Base-by-base conservation (phyloP, 2,888 invertebrate genomes). In the Lacanobia oleracea region DNA sequence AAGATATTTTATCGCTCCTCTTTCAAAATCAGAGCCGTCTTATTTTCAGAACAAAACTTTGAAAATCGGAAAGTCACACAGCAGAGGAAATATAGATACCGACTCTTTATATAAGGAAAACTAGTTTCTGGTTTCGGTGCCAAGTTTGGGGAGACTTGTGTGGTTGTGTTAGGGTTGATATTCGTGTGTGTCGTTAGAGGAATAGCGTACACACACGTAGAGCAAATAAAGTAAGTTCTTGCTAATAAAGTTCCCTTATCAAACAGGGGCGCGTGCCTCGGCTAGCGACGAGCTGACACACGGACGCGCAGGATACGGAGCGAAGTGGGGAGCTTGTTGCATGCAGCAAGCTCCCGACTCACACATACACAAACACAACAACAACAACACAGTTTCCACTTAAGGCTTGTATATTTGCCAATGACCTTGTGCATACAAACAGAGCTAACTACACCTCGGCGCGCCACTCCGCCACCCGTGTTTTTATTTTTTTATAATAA, bases 241-340 rank as follows among this genome's bases (percentile, higher is more conserved):
- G 88, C 89, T 91, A 92, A 91, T 92, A 91, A 91, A 92, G 88
- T 91, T 90, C 84, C 88, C 88, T 91, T 92, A 91, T 92, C 92
- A 91, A 91, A 91, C 88, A 88, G 74, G 51, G 68, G 85, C 86
- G 89, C 92, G 92, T 91, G 92, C 80, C 79, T 75, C 75, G 79
- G 67, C 81, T 70, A 72, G 79, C 60, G 69, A 53, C 74, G 73
- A 23, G 18, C 76, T n/a, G 72, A 83, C 83, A 79, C 78, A 88
- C 81, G 50, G 80, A 2, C 67, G 4, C 10, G 6, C 1, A 12
- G 76, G 2, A 59, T 3, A 27, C 0, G 7, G 0, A 64, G 45
- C 74, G 9, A 1, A 6, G 0, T 3, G 40, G 4, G 8, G 18
- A 16, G 23, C 78, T 7, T n/a, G 40, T 16, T 48, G 18, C n/a